These are phyloP conservation scores for Calvadosia cruxmelitensis DNA, from an alignment of 30 jellyfish, hydroid and myxozoan genomes.

Conservation along the genomic window DNA sequence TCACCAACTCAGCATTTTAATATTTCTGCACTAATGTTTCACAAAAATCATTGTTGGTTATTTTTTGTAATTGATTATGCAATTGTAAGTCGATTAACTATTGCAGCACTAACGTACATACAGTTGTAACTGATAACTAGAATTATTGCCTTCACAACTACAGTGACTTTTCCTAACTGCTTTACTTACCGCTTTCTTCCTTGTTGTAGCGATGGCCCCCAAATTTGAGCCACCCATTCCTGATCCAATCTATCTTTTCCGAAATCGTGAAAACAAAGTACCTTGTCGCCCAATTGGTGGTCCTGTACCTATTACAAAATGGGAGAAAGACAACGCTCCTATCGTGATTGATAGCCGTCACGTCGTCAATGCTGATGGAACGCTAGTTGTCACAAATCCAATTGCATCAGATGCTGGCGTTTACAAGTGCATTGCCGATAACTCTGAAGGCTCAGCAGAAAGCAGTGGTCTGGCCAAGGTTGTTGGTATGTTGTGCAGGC, in stretches of 20 bases:
- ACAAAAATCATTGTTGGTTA: too few relatives aligned
- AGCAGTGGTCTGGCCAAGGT: slow-evolving; percentile 37
- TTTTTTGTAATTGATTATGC: too few relatives aligned
- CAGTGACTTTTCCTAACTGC: too few relatives aligned
- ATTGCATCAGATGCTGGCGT: slow-evolving; percentile 48
- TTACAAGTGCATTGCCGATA: slow-evolving; percentile 61
- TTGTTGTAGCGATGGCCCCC: slow-evolving; percentile 44
- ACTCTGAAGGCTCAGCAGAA: slow-evolving; percentile 35
- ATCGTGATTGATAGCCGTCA: slow-evolving; percentile 13
- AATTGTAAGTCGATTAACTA: too few relatives aligned
- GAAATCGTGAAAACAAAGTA: slow-evolving; percentile 34
- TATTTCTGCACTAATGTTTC: too few relatives aligned
- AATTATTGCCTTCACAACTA: too few relatives aligned
- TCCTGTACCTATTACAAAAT: slow-evolving; percentile 68
- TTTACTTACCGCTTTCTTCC: too few relatives aligned
- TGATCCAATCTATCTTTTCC: slow-evolving; percentile 75
- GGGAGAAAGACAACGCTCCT: slow-evolving; percentile 43
- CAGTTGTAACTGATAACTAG: too few relatives aligned
- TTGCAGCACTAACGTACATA: too few relatives aligned
- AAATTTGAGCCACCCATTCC: slow-evolving; percentile 43
- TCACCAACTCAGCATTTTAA: too few relatives aligned
- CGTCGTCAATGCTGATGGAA: slow-evolving; percentile 19
- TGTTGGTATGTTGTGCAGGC: slow-evolving; percentile 36
- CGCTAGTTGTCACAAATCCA: slow-evolving; percentile 36
- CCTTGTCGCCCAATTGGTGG: slow-evolving; percentile 84